A percentile compares a stretch with the other conserved stretches of the same genome.
phyloP scores from a whole-genome alignment of 2,113 vertebrate species.

The Laterallus jamaicensis region DNA sequence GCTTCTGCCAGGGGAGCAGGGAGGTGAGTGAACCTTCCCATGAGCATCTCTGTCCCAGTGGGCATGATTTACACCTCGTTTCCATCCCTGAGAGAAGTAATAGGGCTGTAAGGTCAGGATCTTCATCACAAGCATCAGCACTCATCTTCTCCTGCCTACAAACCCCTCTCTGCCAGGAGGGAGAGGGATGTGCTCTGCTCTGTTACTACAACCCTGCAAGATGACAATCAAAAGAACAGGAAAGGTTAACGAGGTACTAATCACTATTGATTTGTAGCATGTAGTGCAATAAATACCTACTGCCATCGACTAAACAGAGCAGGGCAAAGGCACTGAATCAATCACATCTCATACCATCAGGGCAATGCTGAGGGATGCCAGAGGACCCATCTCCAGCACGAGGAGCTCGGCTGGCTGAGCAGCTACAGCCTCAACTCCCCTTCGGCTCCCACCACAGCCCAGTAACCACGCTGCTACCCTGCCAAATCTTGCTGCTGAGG shows the following conservation, averaged over 20 bases:
- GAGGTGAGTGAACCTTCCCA: not conserved
- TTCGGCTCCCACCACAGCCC: not conserved
- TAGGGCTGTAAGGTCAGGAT: not conserved
- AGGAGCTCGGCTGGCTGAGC: not conserved
- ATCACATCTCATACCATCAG: not conserved
- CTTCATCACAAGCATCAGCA: not conserved
- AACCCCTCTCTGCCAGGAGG: not conserved
- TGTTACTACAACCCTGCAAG: not conserved
- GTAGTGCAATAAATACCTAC: conserved; percentile 2
- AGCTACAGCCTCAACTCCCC: not conserved
- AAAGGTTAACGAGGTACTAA: conserved; percentile 56
- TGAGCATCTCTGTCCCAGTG: not conserved
- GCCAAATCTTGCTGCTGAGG: not conserved
- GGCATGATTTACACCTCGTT: not conserved
- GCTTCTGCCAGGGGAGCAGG: not conserved
- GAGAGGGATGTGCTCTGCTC: not conserved
- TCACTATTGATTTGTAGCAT: conserved; percentile 32
- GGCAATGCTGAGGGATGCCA: not conserved
- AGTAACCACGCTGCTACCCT: too few species aligned
- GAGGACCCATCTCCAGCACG: not conserved
- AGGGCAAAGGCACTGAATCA: not conserved
- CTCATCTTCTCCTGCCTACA: not conserved
- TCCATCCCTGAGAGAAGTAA: not conserved
- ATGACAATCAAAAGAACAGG: not conserved
- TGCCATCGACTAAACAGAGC: conserved; percentile 11